Conservation (phyloP, 1,140 invertebrate genomes). For the Leptinotarsa defecta region DNA sequence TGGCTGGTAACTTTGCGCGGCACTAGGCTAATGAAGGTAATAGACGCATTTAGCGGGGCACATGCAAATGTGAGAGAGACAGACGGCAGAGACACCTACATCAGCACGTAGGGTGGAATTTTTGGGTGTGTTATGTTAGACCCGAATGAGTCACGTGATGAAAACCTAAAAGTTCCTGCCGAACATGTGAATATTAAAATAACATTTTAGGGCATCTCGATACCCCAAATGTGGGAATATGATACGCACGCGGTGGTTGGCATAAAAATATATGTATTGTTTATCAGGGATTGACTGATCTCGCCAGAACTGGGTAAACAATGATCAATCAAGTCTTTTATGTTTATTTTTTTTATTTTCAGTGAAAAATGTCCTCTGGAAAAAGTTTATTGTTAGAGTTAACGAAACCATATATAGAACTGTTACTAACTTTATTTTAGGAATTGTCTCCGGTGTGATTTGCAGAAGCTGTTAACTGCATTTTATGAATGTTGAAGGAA, state of each 20-base stretch:
- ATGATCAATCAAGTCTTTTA: background rate
- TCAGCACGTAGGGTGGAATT: slow-evolving; percentile 20
- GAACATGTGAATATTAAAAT: slow-evolving; percentile 16
- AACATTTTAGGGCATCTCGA: slow-evolving; percentile 13
- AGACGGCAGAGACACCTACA: slow-evolving; percentile 17
- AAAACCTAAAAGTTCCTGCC: slow-evolving; percentile 23
- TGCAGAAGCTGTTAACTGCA: too few relatives aligned
- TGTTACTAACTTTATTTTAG: too few relatives aligned
- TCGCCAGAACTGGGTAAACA: background rate
- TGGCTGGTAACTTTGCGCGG: background rate
- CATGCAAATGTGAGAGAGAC: slow-evolving; percentile 17
- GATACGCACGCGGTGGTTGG: slow-evolving; percentile 6
- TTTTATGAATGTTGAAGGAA: too few relatives aligned
- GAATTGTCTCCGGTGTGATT: too few relatives aligned
- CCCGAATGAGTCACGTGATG: slow-evolving; percentile 18
- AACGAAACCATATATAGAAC: too few relatives aligned
- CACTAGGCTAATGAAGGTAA: background rate
- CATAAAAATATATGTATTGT: slow-evolving; percentile 7
- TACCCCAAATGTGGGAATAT: slow-evolving; percentile 9
- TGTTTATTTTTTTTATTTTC: background rate
- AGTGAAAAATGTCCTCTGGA: too few relatives aligned
- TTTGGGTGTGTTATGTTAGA: background rate
- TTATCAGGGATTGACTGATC: slow-evolving; percentile 3
- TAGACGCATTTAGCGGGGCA: slow-evolving; percentile 1
- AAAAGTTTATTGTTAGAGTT: too few relatives aligned